Conservation (phyloP, 2,797 vertebrate genomes). For the Premnoplex brunnescens region DNA sequence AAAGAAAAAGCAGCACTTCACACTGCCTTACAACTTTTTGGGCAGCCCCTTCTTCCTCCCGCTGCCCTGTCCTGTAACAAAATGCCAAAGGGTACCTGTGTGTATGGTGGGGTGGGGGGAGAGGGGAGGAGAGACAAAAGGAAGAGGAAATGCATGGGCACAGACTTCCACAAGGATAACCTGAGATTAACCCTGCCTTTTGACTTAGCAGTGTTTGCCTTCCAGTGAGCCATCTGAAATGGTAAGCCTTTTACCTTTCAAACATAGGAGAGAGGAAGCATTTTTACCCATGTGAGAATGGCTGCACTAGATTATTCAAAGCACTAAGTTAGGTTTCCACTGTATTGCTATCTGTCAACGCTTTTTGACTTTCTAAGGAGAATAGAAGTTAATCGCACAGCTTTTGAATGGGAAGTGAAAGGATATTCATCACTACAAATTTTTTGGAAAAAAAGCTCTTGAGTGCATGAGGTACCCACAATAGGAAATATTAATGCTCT, state of each 20-base stretch:
- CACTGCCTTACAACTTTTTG: not conserved
- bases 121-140: not conserved
- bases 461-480: not conserved
- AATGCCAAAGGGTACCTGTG: fast-evolving
- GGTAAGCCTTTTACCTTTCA: not conserved
- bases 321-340: not conserved
- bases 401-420: not conserved
- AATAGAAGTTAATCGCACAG: not conserved
- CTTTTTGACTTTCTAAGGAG: not conserved
- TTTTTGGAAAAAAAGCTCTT: not conserved
- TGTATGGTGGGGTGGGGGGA: fast-evolving
- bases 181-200: not conserved
- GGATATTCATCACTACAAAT: not conserved
- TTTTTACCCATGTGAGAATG: not conserved
- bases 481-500: not conserved
- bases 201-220: not conserved
- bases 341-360: not conserved
- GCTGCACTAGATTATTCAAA: not conserved
- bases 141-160: not conserved
- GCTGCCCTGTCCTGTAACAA: not conserved
- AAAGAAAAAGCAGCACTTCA: not conserved
- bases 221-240: not conserved
- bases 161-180: not conserved
- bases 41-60: not conserved
- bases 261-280: not conserved